Evolutionary conservation across 2,888 invertebrate species (phyloP).

Genomic region (Sarcophaga carnaria): DNA sequence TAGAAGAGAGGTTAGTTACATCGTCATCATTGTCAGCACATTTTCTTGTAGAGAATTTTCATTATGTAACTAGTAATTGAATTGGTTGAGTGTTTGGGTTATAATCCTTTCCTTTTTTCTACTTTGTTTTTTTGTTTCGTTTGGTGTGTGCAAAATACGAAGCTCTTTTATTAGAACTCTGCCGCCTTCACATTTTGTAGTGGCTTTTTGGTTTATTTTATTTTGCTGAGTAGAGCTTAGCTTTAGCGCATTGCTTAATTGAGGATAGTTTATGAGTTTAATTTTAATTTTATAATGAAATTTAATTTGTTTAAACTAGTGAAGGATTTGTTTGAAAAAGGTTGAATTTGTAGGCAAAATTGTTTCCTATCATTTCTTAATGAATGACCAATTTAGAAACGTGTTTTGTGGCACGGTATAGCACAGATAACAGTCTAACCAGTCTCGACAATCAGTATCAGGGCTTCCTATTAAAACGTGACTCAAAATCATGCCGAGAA

Average conservation of each 20-base stretch:
- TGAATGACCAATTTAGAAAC: no score
- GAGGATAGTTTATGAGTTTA: background rate
- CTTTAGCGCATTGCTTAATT: background rate
- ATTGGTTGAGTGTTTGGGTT: conserved; percentile 63
- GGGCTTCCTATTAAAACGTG: no score
- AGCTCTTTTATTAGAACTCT: conserved; percentile 12
- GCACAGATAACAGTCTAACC: no score
- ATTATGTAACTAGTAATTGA: conserved; percentile 65
- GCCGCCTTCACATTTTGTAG: conserved; percentile 2
- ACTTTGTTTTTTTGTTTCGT: no score
- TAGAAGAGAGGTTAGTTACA: background rate
- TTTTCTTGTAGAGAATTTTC: conserved; percentile 38
- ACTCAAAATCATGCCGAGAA: no score
- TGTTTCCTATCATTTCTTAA: no score
- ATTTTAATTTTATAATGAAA: background rate
- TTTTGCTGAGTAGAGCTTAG: background rate
- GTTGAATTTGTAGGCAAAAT: no score
- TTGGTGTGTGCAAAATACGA: conserved; percentile 27
- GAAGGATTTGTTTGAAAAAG: background rate
- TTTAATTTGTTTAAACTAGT: background rate
- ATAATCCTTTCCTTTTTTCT: conserved; percentile 51
- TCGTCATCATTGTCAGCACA: conserved; percentile 18
- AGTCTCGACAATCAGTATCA: no score
- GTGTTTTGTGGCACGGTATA: no score
- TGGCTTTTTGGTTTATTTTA: conserved; percentile 21